These are phyloP conservation scores for Megalops cyprinoides DNA, from an alignment of 2,797 vertebrate species.

Conservation along the genomic window DNA sequence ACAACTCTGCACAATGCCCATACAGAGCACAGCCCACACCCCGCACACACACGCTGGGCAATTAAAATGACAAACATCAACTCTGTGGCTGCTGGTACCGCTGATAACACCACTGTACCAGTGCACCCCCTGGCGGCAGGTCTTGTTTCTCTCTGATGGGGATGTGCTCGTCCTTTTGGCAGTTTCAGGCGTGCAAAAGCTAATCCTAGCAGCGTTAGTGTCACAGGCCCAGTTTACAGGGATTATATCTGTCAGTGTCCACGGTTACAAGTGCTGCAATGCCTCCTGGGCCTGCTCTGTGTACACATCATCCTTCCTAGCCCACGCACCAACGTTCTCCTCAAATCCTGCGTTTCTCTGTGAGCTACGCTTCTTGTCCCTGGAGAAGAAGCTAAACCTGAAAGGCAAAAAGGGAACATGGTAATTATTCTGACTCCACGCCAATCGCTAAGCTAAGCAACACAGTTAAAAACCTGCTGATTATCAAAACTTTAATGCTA, in stretches of 20 bases:
- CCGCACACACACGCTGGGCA: not conserved
- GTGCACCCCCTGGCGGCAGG: conserved; percentile 13
- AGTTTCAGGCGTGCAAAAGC: not conserved
- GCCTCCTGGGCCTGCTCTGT: conserved; percentile 95
- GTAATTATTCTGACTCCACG: not conserved
- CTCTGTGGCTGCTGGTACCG: not conserved
- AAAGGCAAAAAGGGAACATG: conserved; percentile 9
- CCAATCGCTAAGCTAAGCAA: not conserved
- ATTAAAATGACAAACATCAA: not conserved
- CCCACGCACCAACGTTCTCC: conserved; percentile 79
- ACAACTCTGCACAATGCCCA: conserved; percentile 11
- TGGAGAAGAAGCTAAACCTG: conserved; percentile 99
- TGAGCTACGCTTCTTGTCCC: conserved; percentile 85
- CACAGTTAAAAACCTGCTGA: not conserved
- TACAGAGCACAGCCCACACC: not conserved
- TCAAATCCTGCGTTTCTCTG: conserved; percentile 73
- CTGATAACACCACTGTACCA: not conserved
- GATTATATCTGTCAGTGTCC: conserved; percentile 28
- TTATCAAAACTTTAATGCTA: not conserved
- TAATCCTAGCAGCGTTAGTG: conserved; percentile 37
- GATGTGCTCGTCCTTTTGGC: not conserved
- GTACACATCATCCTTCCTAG: conserved; percentile 80
- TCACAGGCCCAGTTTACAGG: conserved; percentile 22
- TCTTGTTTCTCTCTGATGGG: not conserved
- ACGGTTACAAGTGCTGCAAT: conserved; percentile 88